Conservation (phyloP, 2,797 vertebrate species). For the Sternarchorhynchus goeldii region DNA sequence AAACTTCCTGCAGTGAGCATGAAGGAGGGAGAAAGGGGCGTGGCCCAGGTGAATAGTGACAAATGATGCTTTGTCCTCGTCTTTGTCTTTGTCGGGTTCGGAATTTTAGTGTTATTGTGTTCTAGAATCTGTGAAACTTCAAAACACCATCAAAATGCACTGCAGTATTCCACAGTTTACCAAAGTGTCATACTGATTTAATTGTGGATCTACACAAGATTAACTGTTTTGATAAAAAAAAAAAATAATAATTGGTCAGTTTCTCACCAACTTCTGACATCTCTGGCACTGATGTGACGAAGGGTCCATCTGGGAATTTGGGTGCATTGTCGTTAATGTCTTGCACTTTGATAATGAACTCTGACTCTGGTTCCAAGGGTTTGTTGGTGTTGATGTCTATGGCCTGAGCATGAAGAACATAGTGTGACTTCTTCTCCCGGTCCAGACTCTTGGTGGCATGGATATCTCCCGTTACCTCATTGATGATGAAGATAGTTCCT, state of each 20-base stretch:
- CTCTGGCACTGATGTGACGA: conserved; percentile 91
- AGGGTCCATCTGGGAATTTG: conserved; percentile 95
- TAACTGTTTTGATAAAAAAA: background rate
- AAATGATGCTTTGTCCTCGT: background rate
- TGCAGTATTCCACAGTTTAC: background rate
- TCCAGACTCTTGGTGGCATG: conserved; percentile 96
- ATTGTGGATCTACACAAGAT: background rate
- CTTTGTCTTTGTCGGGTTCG: background rate
- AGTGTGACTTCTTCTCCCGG: conserved; percentile 94
- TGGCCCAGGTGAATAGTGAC: conserved; percentile 38
- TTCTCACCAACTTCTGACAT: conserved; percentile 97
- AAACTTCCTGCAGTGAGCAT: conserved; percentile 60
- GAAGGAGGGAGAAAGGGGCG: conserved; percentile 47
- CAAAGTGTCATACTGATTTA: background rate
- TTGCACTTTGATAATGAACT: conserved; percentile 99
- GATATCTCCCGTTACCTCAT: conserved; percentile 96
- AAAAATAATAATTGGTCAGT: background rate
- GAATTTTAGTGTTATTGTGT: background rate
- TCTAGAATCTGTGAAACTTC: background rate
- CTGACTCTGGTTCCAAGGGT: conserved; percentile 94
- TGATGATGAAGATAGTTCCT: conserved; percentile 95
- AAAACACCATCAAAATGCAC: background rate
- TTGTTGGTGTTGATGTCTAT: conserved; percentile 92
- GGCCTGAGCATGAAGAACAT: conserved; percentile 95
- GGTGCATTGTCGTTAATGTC: conserved; percentile 99